Conservation (phyloP, 2,113 vertebrate genomes). For the Phasianus colchicus region DNA sequence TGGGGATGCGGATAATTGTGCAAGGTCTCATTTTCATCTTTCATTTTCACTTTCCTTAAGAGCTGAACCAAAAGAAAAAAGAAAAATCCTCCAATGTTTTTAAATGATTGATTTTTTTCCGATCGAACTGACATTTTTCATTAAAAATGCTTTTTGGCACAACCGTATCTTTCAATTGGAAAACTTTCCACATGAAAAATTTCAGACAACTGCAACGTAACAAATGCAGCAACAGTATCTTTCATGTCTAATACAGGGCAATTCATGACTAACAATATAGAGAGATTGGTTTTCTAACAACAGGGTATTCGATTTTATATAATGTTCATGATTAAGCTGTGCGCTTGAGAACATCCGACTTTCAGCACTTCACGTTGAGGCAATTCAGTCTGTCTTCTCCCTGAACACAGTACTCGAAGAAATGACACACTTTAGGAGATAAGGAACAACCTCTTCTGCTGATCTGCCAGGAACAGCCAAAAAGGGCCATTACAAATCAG, state of each 20-base stretch:
- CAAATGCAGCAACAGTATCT: background rate
- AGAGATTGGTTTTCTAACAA: background rate
- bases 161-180: conserved; percentile 18
- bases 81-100: background rate
- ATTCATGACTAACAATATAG: background rate
- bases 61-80: background rate
- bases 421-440: background rate
- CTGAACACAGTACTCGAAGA: background rate
- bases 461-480: background rate
- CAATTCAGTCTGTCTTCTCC: background rate
- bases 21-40: background rate
- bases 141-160: conserved; percentile 51
- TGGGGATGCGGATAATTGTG: background rate
- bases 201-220: background rate
- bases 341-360: background rate
- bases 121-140: background rate
- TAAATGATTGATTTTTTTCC: background rate
- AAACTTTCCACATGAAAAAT: conserved; percentile 47
- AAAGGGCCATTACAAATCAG: background rate
- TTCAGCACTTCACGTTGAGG: accelerated
- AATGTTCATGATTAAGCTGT: background rate
- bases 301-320: background rate
- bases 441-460: background rate
- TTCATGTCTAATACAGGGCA: background rate
- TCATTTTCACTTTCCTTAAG: background rate